Evolutionary conservation across 2,888 invertebrate genomes (phyloP).

Genomic region (Drosophila borborema): DNA sequence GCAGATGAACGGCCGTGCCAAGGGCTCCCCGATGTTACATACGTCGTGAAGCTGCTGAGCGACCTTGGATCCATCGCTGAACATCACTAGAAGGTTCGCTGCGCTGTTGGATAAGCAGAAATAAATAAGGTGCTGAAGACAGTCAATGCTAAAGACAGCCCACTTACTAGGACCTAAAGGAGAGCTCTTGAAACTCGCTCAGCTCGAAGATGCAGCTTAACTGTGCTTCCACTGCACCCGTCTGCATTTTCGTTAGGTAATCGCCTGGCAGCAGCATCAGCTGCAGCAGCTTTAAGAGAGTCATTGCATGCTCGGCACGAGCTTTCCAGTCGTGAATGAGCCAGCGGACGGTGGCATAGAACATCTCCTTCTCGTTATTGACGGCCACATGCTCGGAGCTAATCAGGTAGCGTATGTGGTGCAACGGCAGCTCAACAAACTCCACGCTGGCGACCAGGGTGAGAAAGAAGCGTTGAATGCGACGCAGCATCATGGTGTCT

Average conservation of each 20-base stretch:
- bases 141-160: background rate
- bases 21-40: background rate
- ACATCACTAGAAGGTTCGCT: slow-evolving; percentile 4
- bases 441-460: slow-evolving; percentile 43
- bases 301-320: slow-evolving; percentile 6
- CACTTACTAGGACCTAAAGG: slow-evolving; percentile 16
- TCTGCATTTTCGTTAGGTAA: slow-evolving; percentile 9
- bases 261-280: slow-evolving; percentile 20
- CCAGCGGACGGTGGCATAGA: slow-evolving; percentile 57
- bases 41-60: slow-evolving; percentile 19
- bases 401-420: slow-evolving; percentile 27
- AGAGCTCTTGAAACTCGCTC: slow-evolving; percentile 5
- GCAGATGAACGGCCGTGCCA: slow-evolving; percentile 40
- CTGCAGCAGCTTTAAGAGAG: slow-evolving; percentile 31
- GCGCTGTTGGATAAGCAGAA: slow-evolving; percentile 5
- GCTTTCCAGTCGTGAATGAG: slow-evolving; percentile 44
- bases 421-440: slow-evolving; percentile 28
- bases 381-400: slow-evolving; percentile 37
- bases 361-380: slow-evolving; percentile 51
- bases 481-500: slow-evolving; percentile 33
- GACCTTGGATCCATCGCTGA: slow-evolving; percentile 11
- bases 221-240: background rate
- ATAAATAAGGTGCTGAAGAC: background rate
- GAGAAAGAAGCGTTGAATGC: slow-evolving; percentile 46
- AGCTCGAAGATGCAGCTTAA: slow-evolving; percentile 19